phyloP scores from a whole-genome alignment of 1,140 invertebrate species.

The honey bee (Apis mellifera) region Amel_HAv3.1 CM009935.2:8215501-8216000 shows the following conservation, averaged over 20 bases:
- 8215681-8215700: slow-evolving; percentile 28
- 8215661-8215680: slow-evolving; percentile 9
- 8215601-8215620: slow-evolving; percentile 9
- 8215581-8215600: background rate
- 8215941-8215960: slow-evolving; percentile 68
- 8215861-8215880: background rate
- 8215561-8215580: background rate
- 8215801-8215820: slow-evolving; percentile 65
- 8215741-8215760: slow-evolving; percentile 65
- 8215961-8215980: slow-evolving; percentile 74
- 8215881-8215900: slow-evolving; percentile 47
- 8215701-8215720: slow-evolving; percentile 55
- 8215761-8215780: slow-evolving; percentile 50
- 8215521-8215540: slow-evolving; percentile 35
- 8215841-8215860: slow-evolving; percentile 59
- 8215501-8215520: background rate
- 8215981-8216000: slow-evolving; percentile 69
- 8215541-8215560: slow-evolving; percentile 34
- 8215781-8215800: slow-evolving; percentile 60
- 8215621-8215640: slow-evolving; percentile 36
- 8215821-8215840: slow-evolving; percentile 71
- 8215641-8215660: background rate
- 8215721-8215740: slow-evolving; percentile 67
- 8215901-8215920: slow-evolving; percentile 64
- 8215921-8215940: slow-evolving; percentile 58